Base-by-base conservation (phyloP, 2,797 vertebrate genomes). In the Protonibea diacanthus region DNA sequence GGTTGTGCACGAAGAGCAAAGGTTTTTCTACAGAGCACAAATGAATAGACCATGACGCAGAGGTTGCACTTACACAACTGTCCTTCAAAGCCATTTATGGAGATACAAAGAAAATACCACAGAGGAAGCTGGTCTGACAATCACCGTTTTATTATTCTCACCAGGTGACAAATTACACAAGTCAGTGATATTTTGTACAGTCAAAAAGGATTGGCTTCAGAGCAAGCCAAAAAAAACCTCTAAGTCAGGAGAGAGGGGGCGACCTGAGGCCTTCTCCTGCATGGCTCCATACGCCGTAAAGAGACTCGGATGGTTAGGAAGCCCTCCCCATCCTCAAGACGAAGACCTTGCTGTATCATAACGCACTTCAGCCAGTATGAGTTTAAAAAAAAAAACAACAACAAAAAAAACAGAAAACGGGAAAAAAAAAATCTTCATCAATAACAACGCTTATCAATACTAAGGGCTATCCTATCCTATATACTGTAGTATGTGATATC, bases 381-480 rank as follows among this genome's bases (percentile, higher is more conserved):
- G 79, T 84, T 38, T 2, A 38, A 38, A 38, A 83, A 60, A 79
- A 81, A 65, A 78, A 33, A 33, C 29, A 33, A 21, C 57, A 60
- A 65, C 49, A 27, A 14, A 73, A 51, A 40, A 72, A 14, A 61
- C 66, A 23, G 48, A 55, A 72, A 59, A 76, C n/a, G 27, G 51
- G 25, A 47, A 44, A 86, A 91, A 88, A 92, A 85, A 90, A 86
- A 89, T 62, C 79, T 80, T 87, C 90, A 93, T 93, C 92, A 94
- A 91, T 94, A 95, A 95, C 93, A 94, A 95, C 61, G 93, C 94
- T 95, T 96, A 91, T 94, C 92, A 94, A 94, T 94, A 95, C 94
- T 94, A 96, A 96, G 95, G 95, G 95, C 95, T 96, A 96, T 94
- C 95, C 93, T 94, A 95, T 93, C 92, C 93, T 95, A 94, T 95